These are phyloP conservation scores for Macrotus californicus DNA, from an alignment of 2,113 vertebrate species.

Conservation along the genomic window DNA sequence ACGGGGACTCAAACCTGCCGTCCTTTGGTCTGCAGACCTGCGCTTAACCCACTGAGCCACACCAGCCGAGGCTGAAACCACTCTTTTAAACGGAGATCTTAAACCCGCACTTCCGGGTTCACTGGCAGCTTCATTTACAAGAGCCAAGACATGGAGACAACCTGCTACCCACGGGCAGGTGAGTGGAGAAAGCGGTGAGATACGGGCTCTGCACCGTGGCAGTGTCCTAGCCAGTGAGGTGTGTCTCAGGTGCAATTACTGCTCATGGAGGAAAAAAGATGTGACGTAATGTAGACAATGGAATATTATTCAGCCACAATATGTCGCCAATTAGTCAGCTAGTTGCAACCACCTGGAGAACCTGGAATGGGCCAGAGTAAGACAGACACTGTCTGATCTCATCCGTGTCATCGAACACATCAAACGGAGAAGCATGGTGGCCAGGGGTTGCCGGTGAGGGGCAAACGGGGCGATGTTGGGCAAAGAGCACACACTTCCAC, in stretches of 20 bases:
- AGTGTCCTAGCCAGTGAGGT: background rate
- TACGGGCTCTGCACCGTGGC: fast-evolving
- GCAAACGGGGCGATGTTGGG: background rate
- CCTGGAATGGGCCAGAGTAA: background rate
- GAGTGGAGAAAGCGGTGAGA: background rate
- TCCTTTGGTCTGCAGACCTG: too few species aligned
- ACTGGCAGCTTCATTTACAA: background rate
- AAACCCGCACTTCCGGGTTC: background rate
- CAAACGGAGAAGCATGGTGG: background rate
- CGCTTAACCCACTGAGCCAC: too few species aligned
- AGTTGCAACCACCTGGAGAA: background rate
- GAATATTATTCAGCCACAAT: background rate
- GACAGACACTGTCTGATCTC: background rate
- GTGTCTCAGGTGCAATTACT: background rate
- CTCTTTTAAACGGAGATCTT: too few species aligned
- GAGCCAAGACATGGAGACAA: background rate
- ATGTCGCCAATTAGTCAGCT: background rate
- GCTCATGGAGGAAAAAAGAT: background rate
- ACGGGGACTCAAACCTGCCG: too few species aligned
- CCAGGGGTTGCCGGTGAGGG: background rate
- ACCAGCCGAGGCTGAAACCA: too few species aligned
- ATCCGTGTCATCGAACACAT: background rate
- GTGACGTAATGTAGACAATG: too few species aligned
- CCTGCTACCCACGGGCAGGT: background rate
- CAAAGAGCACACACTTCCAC: background rate